A percentile compares a stretch with the other conserved stretches of the same genome.
These are phyloP conservation scores for Drosophila borealis DNA, from an alignment of 2,888 invertebrate species.

Conservation along the genomic window DNA sequence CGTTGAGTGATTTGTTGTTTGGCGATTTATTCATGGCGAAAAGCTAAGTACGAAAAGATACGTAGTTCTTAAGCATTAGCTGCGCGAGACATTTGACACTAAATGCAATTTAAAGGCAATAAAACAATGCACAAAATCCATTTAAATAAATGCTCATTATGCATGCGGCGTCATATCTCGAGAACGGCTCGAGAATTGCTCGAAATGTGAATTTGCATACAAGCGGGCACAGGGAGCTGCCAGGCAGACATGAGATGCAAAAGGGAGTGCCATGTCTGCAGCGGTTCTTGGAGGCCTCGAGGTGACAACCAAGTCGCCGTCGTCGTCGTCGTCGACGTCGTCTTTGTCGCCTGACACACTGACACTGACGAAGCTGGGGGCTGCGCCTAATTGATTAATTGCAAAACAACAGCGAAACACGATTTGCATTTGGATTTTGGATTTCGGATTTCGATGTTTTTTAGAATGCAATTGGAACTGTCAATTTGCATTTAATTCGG, in stretches of 20 bases:
- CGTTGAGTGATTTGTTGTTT: constrained; percentile 71
- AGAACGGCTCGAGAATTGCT: constrained; percentile 69
- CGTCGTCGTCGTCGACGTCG: constrained; percentile 5
- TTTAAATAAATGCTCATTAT: constrained; percentile 77
- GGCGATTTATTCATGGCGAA: constrained; percentile 63
- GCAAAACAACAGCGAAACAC: constrained; percentile 76
- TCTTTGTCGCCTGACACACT: constrained; percentile 65
- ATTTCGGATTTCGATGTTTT: constrained; percentile 46
- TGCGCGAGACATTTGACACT: constrained; percentile 74
- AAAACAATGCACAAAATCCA: constrained; percentile 71
- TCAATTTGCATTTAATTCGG: constrained; percentile 80
- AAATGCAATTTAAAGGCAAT: constrained; percentile 78
- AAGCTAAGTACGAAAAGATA: constrained; percentile 10
- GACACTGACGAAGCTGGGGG: constrained; percentile 73
- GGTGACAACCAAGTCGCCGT: constrained; percentile 64
- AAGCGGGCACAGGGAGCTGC: constrained; percentile 24
- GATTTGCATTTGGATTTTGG: constrained; percentile 76
- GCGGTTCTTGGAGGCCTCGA: constrained; percentile 64
- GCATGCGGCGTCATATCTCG: constrained; percentile 79
- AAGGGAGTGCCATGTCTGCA: constrained; percentile 69
- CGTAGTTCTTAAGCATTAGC: constrained; percentile 51
- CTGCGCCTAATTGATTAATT: constrained; percentile 78
- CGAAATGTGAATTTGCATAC: constrained; percentile 65
- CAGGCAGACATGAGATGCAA: constrained; percentile 36
- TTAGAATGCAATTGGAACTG: constrained; percentile 77